Evolutionary conservation across 2,888 invertebrate genomes (phyloP), one percentile per base, ranked within the genome.

Genomic region (Branchipolynoe longqiensis): DNA sequence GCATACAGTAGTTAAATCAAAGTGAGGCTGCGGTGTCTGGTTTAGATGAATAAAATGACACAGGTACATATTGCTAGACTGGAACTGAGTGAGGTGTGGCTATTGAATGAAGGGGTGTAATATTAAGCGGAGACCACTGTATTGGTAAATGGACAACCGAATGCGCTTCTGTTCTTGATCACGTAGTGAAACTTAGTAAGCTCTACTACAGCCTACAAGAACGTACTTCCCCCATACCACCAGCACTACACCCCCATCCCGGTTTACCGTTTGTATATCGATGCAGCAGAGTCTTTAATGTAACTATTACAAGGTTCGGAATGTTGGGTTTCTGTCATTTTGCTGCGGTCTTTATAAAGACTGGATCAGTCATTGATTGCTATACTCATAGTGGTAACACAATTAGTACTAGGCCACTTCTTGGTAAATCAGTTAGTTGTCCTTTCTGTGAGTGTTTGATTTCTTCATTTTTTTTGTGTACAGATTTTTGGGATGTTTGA

Each of bases 371-470:
- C 28, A 48, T 78, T 41, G 78, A 78, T 41, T 78, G 78, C 78
- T 78, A 78, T 78, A 78, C 78, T 48, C 41, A 74, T 25, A 74
- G 78, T 78, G 78, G 78, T 48, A 14, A 41, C 78, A 25, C 78
- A 41, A 48, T 78, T 48, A 31, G 48, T 41, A 25, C 48, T 22
- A 33, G n/a, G n/a, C n/a, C n/a, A n/a, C n/a, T n/a, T n/a, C n/a
- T 6, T 33, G 69, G 41, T 31, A 28, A 41, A 48, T 78, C 78
- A 41, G n/a, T 48, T 78, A 78, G 48, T 78, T 78, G 41, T 78
- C 28, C 48, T 78, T 78, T 73, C n/a, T 18, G 48, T 78, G 78
- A 78, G 48, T 48, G 25, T 40, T 78, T 78, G 78, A 78, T 48
- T 73, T 28, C 38, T 62, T n/a, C n/a, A n/a, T 69, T 74, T 41